A percentile compares a stretch with the other conserved stretches of the same genome.
phyloP scores from a whole-genome alignment of 1,140 invertebrate genomes.

The Euura saliciscinereae region DNA sequence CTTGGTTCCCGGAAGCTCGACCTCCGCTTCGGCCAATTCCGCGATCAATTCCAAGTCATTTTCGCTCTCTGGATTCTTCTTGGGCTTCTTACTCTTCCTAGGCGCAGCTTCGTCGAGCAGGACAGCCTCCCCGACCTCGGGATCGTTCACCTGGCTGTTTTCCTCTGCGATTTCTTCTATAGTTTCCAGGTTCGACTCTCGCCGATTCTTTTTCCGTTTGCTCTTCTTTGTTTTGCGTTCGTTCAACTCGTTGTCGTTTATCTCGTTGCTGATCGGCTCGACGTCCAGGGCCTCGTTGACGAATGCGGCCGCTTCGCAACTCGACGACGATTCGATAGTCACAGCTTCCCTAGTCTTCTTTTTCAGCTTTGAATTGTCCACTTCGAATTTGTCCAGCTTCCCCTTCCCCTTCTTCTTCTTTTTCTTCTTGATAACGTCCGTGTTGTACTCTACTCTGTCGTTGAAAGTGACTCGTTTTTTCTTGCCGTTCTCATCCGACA shows the following conservation, averaged over 20 bases:
- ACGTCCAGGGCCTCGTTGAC: conserved; percentile 43
- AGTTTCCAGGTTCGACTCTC: conserved; percentile 41
- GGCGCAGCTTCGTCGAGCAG: not conserved
- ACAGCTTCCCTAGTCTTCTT: conserved; percentile 29
- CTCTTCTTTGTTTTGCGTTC: conserved; percentile 37
- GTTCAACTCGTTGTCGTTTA: conserved; percentile 44
- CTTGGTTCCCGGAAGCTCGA: conserved; percentile 6
- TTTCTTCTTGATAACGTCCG: conserved; percentile 40
- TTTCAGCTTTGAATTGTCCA: conserved; percentile 45
- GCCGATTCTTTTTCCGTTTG: conserved; percentile 31
- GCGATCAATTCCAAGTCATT: not conserved
- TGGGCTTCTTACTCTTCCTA: not conserved
- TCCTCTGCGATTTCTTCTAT: conserved; percentile 46
- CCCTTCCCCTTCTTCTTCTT: conserved; percentile 22
- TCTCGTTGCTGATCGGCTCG: conserved; percentile 32
- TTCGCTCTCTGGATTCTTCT: not conserved
- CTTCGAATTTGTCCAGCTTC: conserved; percentile 53
- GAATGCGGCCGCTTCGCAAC: conserved; percentile 20
- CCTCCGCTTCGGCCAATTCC: not conserved
- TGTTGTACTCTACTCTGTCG: conserved; percentile 49
- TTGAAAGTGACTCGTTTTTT: conserved; percentile 55
- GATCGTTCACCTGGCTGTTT: conserved; percentile 25
- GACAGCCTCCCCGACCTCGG: conserved; percentile 8
- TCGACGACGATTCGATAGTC: not conserved
- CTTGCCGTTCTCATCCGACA: conserved; percentile 43